A percentile compares a stretch with the other conserved stretches of the same genome.
phyloP scores from a whole-genome alignment of 2,113 vertebrate species.

The Ceuthmochares aereus region DNA sequence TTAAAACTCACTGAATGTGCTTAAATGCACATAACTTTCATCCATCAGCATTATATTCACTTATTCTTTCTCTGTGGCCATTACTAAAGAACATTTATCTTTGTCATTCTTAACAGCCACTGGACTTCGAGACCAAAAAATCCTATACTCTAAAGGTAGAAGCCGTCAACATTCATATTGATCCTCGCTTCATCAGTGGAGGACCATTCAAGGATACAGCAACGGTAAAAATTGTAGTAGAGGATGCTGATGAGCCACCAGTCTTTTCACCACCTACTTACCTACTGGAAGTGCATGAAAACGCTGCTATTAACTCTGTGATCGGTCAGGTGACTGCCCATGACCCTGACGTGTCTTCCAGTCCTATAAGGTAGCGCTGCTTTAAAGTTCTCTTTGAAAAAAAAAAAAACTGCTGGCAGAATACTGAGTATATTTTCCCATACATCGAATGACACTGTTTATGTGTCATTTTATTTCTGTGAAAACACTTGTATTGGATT shows the following conservation, averaged over 20 bases:
- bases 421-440: not conserved
- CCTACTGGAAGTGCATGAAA: constrained; percentile 92
- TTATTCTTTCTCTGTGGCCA: constrained; percentile 73
- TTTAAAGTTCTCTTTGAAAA: not conserved
- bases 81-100: constrained; percentile 78
- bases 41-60: constrained; percentile 69
- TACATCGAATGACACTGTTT: not conserved
- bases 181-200: constrained; percentile 83
- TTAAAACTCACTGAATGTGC: constrained; percentile 62
- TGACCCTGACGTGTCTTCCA: constrained; percentile 88
- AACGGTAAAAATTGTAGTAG: constrained; percentile 89
- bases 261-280: constrained; percentile 90
- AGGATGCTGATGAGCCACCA: constrained; percentile 93
- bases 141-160: constrained; percentile 94
- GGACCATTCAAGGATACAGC: constrained; percentile 94
- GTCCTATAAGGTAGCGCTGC: constrained; percentile 87
- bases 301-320: constrained; percentile 88
- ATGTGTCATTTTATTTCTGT: not conserved
- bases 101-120: constrained; percentile 83
- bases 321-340: constrained; percentile 90
- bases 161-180: constrained; percentile 88
- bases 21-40: constrained; percentile 64
- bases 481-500: not conserved
- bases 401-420: not conserved
- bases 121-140: constrained; percentile 94